Evolutionary conservation across 2,797 vertebrate genomes (phyloP).

Genomic region (Hafferia zeledoni): DNA sequence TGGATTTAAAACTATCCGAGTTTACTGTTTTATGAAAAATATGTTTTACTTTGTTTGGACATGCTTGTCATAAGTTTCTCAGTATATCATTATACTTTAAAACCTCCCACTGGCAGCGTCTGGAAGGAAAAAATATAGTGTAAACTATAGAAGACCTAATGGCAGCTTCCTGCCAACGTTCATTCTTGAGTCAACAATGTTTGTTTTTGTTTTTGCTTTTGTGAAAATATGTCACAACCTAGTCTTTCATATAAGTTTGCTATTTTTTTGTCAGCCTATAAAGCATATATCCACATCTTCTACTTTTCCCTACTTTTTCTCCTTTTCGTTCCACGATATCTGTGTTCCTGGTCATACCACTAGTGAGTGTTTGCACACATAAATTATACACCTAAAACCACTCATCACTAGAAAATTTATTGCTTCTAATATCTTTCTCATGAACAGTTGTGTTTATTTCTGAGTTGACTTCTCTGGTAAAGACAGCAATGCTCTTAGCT

Average conservation of each 20-base stretch:
- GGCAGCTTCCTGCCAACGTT: slow-evolving; percentile 55
- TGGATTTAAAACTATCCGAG: slow-evolving; percentile 55
- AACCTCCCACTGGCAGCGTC: slow-evolving; percentile 65
- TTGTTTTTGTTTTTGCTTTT: slow-evolving; percentile 59
- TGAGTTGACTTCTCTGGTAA: slow-evolving; percentile 46
- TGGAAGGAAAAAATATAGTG: slow-evolving; percentile 54
- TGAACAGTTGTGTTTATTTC: slow-evolving; percentile 68
- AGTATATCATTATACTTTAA: slow-evolving; percentile 64
- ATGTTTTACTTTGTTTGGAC: slow-evolving; percentile 68
- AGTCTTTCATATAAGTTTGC: slow-evolving; percentile 30
- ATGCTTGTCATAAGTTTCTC: slow-evolving; percentile 67
- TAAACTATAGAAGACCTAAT: slow-evolving; percentile 59
- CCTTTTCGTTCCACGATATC: slow-evolving; percentile 36
- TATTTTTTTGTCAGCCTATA: slow-evolving; percentile 39
- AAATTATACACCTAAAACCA: slow-evolving; percentile 61
- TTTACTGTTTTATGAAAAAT: slow-evolving; percentile 66
- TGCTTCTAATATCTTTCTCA: slow-evolving; percentile 67
- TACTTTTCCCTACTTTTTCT: slow-evolving; percentile 32
- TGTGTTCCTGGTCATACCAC: slow-evolving; percentile 49
- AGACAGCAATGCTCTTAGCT: slow-evolving; percentile 13
- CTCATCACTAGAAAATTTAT: slow-evolving; percentile 67
- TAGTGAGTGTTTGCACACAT: slow-evolving; percentile 54
- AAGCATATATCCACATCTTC: slow-evolving; percentile 21
- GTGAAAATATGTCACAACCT: slow-evolving; percentile 51
- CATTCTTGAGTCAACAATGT: slow-evolving; percentile 36